These are phyloP conservation scores for Falco columbarius DNA, from an alignment of 2,797 vertebrate genomes.

Conservation along the genomic window DNA sequence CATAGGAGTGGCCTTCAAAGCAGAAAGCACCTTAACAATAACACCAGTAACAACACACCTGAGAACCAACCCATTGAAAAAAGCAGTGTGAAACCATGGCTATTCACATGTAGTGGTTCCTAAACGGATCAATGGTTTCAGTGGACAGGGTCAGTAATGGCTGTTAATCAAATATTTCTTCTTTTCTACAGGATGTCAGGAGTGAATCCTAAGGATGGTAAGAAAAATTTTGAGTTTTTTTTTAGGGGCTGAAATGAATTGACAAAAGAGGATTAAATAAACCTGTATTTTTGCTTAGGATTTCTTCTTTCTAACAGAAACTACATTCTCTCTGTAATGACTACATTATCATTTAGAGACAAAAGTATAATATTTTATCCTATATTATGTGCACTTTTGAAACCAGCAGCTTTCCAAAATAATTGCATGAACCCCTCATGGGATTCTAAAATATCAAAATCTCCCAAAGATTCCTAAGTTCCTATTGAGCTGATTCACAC, in stretches of 20 bases:
- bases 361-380: neutral
- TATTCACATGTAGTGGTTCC: neutral
- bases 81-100: neutral
- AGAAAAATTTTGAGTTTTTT: neutral
- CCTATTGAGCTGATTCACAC: neutral
- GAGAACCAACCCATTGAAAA: neutral
- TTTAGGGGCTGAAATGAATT: neutral
- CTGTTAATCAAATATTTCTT: neutral
- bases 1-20: neutral
- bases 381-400: neutral
- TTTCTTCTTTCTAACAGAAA: neutral
- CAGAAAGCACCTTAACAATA: neutral
- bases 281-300: neutral
- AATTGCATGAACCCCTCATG: neutral
- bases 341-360: neutral
- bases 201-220: constrained; percentile 65
- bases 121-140: neutral
- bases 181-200: constrained; percentile 37
- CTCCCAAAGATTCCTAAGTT: neutral
- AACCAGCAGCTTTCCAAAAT: neutral
- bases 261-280: neutral
- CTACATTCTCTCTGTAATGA: neutral
- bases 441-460: neutral
- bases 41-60: neutral
- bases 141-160: neutral